phyloP scores from a whole-genome alignment of 2,888 invertebrate genomes.

The Leptinotarsa peninsularis region DNA sequence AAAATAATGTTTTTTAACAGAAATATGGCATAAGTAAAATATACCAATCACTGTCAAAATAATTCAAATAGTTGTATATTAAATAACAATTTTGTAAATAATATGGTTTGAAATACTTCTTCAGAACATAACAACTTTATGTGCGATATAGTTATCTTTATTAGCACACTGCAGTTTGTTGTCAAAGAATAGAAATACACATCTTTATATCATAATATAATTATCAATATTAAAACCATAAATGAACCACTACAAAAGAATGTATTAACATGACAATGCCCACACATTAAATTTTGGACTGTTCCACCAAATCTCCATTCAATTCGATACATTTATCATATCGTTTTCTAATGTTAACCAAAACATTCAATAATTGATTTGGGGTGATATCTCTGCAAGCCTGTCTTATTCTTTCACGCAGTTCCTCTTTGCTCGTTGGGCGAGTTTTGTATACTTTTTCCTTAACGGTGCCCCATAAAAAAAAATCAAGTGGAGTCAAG shows the following conservation, averaged over 20 bases:
- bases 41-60: neutral
- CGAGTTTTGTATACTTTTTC: neutral
- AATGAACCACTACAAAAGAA: neutral
- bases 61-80: neutral
- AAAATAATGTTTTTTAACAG: neutral
- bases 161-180: slow-evolving; percentile 4
- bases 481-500: neutral
- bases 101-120: slow-evolving; percentile 1
- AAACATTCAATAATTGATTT: slow-evolving; percentile 2
- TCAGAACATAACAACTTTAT: slow-evolving; percentile 7
- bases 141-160: slow-evolving; percentile 10
- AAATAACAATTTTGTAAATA: neutral
- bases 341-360: slow-evolving; percentile 4
- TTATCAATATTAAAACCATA: neutral
- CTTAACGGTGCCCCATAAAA: neutral
- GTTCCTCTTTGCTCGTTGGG: neutral
- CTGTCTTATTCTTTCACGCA: neutral
- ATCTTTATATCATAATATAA: neutral
- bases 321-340: neutral
- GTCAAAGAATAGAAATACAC: slow-evolving; percentile 7
- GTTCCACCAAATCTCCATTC: neutral
- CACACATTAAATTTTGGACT: neutral
- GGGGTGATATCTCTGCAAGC: neutral
- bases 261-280: neutral
- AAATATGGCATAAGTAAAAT: neutral